Evolutionary conservation across 2,888 invertebrate species (phyloP).

Genomic region (Eupelmus urozonus): DNA sequence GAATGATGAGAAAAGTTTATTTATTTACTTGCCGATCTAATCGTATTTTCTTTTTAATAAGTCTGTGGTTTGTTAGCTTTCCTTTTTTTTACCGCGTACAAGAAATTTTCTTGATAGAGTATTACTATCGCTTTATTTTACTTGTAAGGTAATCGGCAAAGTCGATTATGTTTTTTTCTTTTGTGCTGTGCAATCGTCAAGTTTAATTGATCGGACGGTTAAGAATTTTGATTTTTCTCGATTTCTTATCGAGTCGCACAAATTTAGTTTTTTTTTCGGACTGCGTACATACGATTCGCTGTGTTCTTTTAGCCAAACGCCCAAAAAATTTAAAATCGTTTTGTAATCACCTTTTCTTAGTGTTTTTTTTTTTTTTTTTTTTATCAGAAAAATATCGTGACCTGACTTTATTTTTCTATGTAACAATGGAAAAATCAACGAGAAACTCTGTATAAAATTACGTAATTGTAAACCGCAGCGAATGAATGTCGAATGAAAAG

Average conservation of each 20-base stretch:
- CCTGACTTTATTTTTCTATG: constrained; percentile 27
- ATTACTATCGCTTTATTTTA: not conserved
- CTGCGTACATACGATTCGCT: constrained; percentile 19
- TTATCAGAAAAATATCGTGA: constrained; percentile 18
- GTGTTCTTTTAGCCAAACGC: constrained; percentile 28
- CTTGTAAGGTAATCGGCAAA: not conserved
- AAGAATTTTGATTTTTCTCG: not conserved
- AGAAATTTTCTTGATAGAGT: no score
- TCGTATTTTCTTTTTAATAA: no score
- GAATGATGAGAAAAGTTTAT: constrained; percentile 51
- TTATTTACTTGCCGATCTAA: constrained; percentile 38
- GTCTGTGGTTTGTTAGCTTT: constrained; percentile 25
- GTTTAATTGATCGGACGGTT: constrained; percentile 13
- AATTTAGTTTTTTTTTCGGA: constrained; percentile 31
- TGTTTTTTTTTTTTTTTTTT: constrained; percentile 12
- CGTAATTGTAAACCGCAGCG: constrained; percentile 21
- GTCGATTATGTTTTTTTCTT: not conserved
- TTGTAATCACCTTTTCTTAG: constrained; percentile 10
- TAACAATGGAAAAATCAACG: constrained; percentile 22
- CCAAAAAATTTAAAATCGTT: constrained; percentile 21
- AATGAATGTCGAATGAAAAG: constrained; percentile 30
- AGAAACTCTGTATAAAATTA: not conserved
- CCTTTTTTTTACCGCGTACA: constrained; percentile 14
- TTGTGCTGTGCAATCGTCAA: constrained; percentile 13
- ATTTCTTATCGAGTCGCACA: constrained; percentile 27